Evolutionary conservation across 1,140 invertebrate genomes (phyloP), one percentile per base, ranked within the genome.

Genomic region (Pentalonia nigronervosa): DNA sequence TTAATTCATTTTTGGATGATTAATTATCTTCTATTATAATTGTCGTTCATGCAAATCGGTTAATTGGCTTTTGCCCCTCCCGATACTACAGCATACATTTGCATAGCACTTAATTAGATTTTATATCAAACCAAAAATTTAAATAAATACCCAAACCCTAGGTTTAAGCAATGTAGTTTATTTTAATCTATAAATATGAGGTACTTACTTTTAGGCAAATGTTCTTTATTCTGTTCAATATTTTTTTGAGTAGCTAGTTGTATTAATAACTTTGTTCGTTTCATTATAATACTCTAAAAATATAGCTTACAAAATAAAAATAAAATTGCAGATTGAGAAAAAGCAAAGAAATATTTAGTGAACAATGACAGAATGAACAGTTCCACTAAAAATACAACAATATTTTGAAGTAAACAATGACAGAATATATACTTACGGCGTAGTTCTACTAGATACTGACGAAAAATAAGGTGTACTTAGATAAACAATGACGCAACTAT

Each of bases 211-310:
- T 83, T 83, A 36, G 81, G 36, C 36, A 20, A 83, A 83, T 36
- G 41, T 36, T 83, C 81, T 41, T 21, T 41, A 83, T 83, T 36
- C 7, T 23, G 25, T 56, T 25, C 53, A 81, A 34, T 20, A 45
- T 86, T 86, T 47, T 86, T 86, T 86, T 86, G 45, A 47, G 41
- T 86, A 86, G 84, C 41, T n/a, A 86, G 84, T 25, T 47, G 8
- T 86, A 86, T 47, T 86, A 86, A 86, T 86, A 86, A 25, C 41
- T 86, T 86, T 86, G 84, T 30, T 47, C 45, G 84, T 45, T 47
- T 86, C 84, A 86, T 86, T 17, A 86, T 86, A 86, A 86, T 86
- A 86, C 14, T 47, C 25, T 86, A 47, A 86, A 86, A 86, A 86
- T 25, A 86, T 47, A 86, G 84, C 47, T 47, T n/a, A 86, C 45